Conservation (phyloP, 1,140 invertebrate species). For the Mycetomoellerius zeteki region DNA sequence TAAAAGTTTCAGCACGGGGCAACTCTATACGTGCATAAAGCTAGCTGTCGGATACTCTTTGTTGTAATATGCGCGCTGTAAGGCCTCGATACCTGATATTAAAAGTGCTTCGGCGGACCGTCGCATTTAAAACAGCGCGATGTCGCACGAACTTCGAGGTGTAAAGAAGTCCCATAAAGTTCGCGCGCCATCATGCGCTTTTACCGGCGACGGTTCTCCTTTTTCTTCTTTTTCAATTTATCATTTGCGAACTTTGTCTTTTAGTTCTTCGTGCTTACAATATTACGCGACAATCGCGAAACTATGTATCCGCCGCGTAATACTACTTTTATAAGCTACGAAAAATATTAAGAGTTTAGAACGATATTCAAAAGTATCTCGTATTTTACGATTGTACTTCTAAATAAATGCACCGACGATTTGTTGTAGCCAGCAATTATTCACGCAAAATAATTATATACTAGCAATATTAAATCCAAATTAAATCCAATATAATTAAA, state of each 20-base stretch:
- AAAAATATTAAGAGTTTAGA: conserved; percentile 36
- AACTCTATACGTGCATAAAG: conserved; percentile 16
- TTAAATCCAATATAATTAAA: no score
- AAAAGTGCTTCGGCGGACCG: conserved; percentile 52
- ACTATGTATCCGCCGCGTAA: conserved; percentile 15
- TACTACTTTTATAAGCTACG: conserved; percentile 20
- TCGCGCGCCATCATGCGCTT: conserved; percentile 1
- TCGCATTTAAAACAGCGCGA: conserved; percentile 48
- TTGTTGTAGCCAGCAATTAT: background rate
- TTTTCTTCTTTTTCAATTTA: background rate
- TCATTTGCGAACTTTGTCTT: conserved; percentile 46
- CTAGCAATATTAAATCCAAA: no score
- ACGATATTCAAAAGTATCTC: background rate
- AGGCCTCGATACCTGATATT: conserved; percentile 58
- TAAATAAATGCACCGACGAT: background rate
- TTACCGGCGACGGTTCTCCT: background rate
- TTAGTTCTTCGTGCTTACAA: conserved; percentile 22
- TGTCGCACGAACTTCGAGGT: conserved; percentile 38
- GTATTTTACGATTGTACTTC: background rate
- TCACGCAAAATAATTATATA: background rate
- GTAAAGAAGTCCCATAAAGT: conserved; percentile 53
- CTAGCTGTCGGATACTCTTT: conserved; percentile 30
- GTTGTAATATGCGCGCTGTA: conserved; percentile 56
- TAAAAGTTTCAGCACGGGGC: conserved; percentile 43
- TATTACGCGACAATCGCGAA: conserved; percentile 35